Evolutionary conservation across 1,140 invertebrate species (phyloP).

Genomic region (Steinernema khuongi): DNA sequence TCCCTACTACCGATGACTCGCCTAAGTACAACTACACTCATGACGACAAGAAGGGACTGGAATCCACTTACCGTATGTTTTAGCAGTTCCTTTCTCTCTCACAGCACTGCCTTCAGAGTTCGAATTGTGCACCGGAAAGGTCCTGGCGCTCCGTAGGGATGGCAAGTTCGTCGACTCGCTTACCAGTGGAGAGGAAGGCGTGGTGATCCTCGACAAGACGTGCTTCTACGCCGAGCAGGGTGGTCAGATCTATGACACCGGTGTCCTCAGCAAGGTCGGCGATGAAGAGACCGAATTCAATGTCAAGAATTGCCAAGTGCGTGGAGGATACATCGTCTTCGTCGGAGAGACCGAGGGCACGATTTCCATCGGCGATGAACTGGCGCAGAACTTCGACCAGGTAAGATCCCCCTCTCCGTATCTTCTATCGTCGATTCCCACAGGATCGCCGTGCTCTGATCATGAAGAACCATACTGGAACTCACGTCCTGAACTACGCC

Average conservation of each 20-base stretch:
- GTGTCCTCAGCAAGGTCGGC: slow-evolving; percentile 79
- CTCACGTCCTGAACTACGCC: slow-evolving; percentile 91
- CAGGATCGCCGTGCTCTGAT: slow-evolving; percentile 72
- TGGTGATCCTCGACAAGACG: slow-evolving; percentile 82
- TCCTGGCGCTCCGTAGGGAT: slow-evolving; percentile 67
- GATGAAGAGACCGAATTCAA: slow-evolving; percentile 82
- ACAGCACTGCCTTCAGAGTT: slow-evolving; percentile 60
- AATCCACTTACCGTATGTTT: slow-evolving; percentile 67
- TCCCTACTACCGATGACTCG: slow-evolving; percentile 80
- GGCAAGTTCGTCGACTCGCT: slow-evolving; percentile 83
- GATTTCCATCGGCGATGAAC: slow-evolving; percentile 77
- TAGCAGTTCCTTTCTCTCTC: background rate
- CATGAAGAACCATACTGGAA: slow-evolving; percentile 99
- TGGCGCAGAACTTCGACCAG: slow-evolving; percentile 77
- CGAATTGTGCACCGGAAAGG: slow-evolving; percentile 61
- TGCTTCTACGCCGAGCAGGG: slow-evolving; percentile 86
- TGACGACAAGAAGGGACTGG: slow-evolving; percentile 62
- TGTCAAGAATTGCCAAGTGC: slow-evolving; percentile 89
- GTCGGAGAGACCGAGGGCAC: slow-evolving; percentile 70
- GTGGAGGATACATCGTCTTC: slow-evolving; percentile 90
- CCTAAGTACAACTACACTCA: slow-evolving; percentile 83
- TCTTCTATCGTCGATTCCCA: slow-evolving; percentile 30
- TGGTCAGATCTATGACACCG: slow-evolving; percentile 95
- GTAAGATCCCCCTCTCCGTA: slow-evolving; percentile 36
- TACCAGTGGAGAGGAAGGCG: slow-evolving; percentile 78